Conservation (phyloP, 1,140 invertebrate genomes). For the Leptinotarsa defecta region DNA sequence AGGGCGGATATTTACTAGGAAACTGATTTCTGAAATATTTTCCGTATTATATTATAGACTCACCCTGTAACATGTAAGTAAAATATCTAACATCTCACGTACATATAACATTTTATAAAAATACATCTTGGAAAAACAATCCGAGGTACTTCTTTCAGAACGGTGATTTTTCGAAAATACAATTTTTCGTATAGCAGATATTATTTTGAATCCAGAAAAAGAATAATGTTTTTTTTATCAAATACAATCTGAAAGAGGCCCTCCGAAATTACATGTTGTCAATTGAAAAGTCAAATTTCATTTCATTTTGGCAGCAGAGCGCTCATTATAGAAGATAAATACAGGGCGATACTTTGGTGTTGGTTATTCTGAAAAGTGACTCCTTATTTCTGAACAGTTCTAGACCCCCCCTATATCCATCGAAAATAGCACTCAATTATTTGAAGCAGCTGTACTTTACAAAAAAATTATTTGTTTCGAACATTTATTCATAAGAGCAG, state of each 20-base stretch:
- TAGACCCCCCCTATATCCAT: too few species aligned
- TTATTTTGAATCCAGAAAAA: not conserved
- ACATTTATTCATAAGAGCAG: not conserved
- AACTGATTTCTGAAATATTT: not conserved
- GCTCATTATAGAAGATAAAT: too few species aligned
- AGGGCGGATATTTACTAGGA: constrained; percentile 4
- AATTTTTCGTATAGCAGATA: not conserved
- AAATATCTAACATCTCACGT: constrained; percentile 1
- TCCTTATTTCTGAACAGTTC: too few species aligned
- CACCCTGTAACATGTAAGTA: constrained; percentile 5
- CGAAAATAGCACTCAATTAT: too few species aligned
- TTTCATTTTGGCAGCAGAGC: too few species aligned
- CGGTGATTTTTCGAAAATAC: not conserved
- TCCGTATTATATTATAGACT: not conserved
- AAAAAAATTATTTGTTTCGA: too few species aligned
- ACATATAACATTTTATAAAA: constrained; percentile 9
- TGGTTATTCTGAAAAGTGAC: too few species aligned
- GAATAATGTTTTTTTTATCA: not conserved
- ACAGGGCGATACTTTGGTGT: too few species aligned
- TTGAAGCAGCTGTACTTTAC: too few species aligned
- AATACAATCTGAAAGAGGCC: constrained; percentile 1
- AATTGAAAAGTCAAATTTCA: not conserved
- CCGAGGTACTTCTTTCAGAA: not conserved
- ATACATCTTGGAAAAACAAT: constrained; percentile 3
- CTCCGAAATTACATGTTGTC: not conserved